A percentile compares a stretch with the other conserved stretches of the same genome.
These are phyloP conservation scores for Procavia capensis DNA, from an alignment of 2,113 vertebrate genomes.

Conservation along the genomic window DNA sequence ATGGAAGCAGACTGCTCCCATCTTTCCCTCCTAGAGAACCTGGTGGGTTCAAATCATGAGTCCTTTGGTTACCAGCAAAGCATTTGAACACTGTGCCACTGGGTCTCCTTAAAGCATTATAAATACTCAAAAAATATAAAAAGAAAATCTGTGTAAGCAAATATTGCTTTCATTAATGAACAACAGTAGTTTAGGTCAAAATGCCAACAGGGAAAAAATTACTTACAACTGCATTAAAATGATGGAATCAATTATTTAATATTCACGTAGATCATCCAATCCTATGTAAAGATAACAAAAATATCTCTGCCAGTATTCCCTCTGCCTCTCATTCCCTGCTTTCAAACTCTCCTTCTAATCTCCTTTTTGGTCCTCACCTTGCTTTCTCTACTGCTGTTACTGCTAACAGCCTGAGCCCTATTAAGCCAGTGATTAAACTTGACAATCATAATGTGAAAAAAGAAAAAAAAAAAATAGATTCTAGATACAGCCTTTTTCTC, in stretches of 20 bases:
- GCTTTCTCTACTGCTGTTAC: background rate
- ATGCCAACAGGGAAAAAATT: background rate
- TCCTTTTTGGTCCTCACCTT: background rate
- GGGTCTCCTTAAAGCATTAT: background rate
- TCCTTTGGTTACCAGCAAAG: background rate
- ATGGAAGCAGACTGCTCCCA: background rate
- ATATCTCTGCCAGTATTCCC: background rate
- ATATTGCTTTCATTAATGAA: background rate
- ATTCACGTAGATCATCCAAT: background rate
- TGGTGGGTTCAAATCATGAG: background rate
- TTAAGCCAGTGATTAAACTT: background rate
- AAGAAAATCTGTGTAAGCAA: background rate
- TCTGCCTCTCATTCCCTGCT: background rate
- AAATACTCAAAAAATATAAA: background rate
- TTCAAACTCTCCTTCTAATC: rapidly evolving
- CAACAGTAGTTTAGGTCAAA: background rate
- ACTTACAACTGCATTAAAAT: background rate
- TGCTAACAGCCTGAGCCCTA: background rate
- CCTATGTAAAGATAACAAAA: background rate
- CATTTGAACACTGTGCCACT: background rate
- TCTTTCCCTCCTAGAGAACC: background rate
- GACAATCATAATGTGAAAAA: background rate
- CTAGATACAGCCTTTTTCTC: background rate
- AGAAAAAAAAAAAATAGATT: background rate
- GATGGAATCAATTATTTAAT: background rate